Evolutionary conservation across 2,113 vertebrate species (phyloP).

Genomic region (Notothenia coriiceps): DNA sequence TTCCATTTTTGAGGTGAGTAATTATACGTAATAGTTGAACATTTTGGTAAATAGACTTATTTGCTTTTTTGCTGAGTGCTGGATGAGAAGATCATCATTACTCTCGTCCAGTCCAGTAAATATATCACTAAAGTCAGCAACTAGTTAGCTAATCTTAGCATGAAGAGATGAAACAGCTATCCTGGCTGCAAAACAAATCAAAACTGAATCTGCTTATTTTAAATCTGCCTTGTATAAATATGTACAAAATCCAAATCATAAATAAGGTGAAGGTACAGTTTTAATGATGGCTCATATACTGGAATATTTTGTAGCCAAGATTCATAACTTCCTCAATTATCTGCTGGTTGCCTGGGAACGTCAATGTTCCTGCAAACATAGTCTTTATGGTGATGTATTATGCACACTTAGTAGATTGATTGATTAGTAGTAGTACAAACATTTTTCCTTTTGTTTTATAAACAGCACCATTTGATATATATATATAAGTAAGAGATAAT

Average conservation of each 20-base stretch:
- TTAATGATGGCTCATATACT: neutral
- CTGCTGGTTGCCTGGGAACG: neutral
- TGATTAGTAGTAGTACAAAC: too few relatives aligned
- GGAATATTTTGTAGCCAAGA: neutral
- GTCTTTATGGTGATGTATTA: too few relatives aligned
- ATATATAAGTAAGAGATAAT: too few relatives aligned
- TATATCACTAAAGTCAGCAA: neutral
- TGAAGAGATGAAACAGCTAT: neutral
- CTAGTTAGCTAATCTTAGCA: slow-evolving; percentile 7
- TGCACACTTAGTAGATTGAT: too few relatives aligned
- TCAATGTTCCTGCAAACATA: neutral
- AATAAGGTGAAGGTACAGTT: neutral
- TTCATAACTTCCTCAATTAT: neutral
- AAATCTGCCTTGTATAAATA: neutral
- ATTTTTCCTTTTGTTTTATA: too few relatives aligned
- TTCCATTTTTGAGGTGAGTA: slow-evolving; percentile 14
- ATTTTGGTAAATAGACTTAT: slow-evolving; percentile 17
- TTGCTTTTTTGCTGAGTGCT: slow-evolving; percentile 4
- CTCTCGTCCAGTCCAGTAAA: slow-evolving; percentile 3
- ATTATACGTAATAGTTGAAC: slow-evolving; percentile 13
- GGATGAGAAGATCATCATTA: neutral
- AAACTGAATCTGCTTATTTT: neutral
- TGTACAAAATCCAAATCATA: neutral
- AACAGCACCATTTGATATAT: too few relatives aligned
- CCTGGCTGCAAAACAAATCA: slow-evolving; percentile 2